Conservation (phyloP, 2,113 vertebrate genomes). For the Eulemur macaco region DNA sequence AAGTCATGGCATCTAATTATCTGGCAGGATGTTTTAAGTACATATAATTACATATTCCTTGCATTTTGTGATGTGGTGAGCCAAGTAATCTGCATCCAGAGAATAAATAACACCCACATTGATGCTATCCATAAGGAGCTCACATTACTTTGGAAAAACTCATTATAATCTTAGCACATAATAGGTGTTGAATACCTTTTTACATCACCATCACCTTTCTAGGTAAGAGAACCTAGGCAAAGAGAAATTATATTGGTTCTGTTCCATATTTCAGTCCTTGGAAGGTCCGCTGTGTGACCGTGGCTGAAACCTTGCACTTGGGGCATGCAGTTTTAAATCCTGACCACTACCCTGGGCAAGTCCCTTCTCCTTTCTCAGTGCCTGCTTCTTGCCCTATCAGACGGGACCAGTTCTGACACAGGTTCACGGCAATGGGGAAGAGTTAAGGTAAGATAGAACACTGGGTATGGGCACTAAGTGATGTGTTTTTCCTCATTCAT, state of each 20-base stretch:
- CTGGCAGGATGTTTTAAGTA: slow-evolving; percentile 70
- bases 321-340: background rate
- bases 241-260: background rate
- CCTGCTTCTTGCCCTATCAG: background rate
- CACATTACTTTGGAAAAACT: slow-evolving; percentile 31
- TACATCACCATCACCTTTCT: slow-evolving; percentile 6
- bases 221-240: background rate
- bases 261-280: background rate
- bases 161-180: slow-evolving; percentile 19
- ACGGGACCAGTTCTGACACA: background rate
- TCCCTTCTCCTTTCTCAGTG: slow-evolving; percentile 29
- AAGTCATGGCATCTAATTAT: slow-evolving; percentile 70
- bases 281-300: background rate
- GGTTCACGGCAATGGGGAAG: background rate
- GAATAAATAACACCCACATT: slow-evolving; percentile 59
- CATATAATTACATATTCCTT: slow-evolving; percentile 74
- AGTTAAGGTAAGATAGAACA: background rate
- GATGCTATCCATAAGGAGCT: slow-evolving; percentile 27
- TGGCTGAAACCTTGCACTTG: background rate
- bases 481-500: background rate
- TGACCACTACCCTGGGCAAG: background rate
- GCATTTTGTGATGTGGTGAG: slow-evolving; percentile 60
- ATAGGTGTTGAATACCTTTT: background rate
- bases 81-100: slow-evolving; percentile 55
- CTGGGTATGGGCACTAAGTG: background rate